Base-by-base conservation (phyloP, 2,888 invertebrate species). In the Chrysotoxum bicinctum region DNA sequence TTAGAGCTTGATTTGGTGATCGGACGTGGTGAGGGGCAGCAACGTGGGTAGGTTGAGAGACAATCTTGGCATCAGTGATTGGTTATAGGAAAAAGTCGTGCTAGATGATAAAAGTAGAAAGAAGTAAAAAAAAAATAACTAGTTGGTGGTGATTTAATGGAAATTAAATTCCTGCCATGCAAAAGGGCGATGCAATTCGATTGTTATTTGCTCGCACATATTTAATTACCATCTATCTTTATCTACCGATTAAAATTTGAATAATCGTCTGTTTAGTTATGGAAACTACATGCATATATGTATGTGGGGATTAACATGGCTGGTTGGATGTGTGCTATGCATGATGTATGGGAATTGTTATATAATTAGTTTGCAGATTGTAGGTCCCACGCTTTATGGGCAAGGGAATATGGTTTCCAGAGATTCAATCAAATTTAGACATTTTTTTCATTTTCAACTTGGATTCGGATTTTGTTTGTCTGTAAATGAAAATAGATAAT, bases 71-170 rank as follows among this genome's bases (percentile, higher is more conserved):
- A 80, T 72, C 62, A 56, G 60, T 70, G 50, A 54, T 69, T 54
- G 40, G 52, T 54, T 68, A 43, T 76, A 58, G 26, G 14, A 58
- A 72, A 68, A 72, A 77, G 81, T 85, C 85, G 85, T 85, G 85
- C 76, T 77, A 45, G 60, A 19, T 45, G 62, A 75, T 48, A 52
- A 72, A 54, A 32, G 23, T 30, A 40, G 4, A 23, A 23, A 10
- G 2, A 12, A 26, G 3, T 12, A 14, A 66, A 8, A 10, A 16
- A 19, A 14, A 66, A 35, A 48, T 40, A 58, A 21, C 23, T 40
- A 52, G 68, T 54, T 77, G 23, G 45, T 56, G 56, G 69, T 72
- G 69, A 77, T 73, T 69, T 73, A 62, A 77, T 81, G 81, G 45
- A 60, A 68, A 62, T 77, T 16, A 19, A 50, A 37, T 72, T 60